Evolutionary conservation across 2,113 vertebrate genomes (phyloP).

Genomic region (Pao palembangensis): DNA sequence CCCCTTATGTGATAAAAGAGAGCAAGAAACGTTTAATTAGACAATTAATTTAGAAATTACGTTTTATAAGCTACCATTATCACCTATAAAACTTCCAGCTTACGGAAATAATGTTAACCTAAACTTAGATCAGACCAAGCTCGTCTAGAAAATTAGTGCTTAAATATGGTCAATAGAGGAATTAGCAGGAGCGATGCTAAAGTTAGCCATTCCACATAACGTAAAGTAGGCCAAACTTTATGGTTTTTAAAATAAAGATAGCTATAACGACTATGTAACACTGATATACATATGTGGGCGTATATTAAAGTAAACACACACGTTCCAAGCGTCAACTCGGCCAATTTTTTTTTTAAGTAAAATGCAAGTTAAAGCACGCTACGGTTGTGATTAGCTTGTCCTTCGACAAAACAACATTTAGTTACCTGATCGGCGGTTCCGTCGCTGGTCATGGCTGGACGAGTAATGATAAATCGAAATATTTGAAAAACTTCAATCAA

Average conservation of each 20-base stretch:
- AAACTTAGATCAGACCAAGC: too few species aligned
- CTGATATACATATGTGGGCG: background rate
- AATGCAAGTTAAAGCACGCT: background rate
- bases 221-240: background rate
- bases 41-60: too few species aligned
- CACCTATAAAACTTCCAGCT: too few species aligned
- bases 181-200: background rate
- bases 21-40: too few species aligned
- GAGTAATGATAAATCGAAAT: slow-evolving; percentile 34
- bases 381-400: slow-evolving; percentile 10
- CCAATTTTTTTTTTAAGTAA: background rate
- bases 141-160: too few species aligned
- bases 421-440: slow-evolving; percentile 76
- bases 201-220: slow-evolving; percentile 26
- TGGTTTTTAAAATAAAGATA: background rate
- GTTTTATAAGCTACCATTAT: too few species aligned
- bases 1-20: background rate
- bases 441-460: slow-evolving; percentile 73
- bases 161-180: too few species aligned
- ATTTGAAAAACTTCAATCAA: slow-evolving; percentile 17
- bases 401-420: slow-evolving; percentile 19
- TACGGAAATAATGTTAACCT: too few species aligned
- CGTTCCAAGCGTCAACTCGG: too few species aligned
- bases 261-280: background rate
- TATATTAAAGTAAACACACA: too few species aligned